These are phyloP conservation scores for Aphrocallistes beatrix DNA, from an alignment of 37 sponge, comb jelly and placozoan genomes.

Conservation along the genomic window DNA sequence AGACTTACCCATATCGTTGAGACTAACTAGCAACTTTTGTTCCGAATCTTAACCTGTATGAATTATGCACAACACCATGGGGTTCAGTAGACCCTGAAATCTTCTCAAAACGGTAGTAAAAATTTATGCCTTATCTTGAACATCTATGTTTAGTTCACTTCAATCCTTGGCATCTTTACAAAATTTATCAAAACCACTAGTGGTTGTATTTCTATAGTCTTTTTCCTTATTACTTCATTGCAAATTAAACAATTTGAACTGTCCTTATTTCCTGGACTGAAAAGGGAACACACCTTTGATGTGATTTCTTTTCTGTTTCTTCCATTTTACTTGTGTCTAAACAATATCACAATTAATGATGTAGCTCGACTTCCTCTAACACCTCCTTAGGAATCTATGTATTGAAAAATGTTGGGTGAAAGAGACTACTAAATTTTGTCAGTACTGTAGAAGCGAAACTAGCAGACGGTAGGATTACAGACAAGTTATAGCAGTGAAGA, in stretches of 20 bases:
- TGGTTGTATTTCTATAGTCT: too few relatives aligned
- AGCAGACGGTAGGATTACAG: too few relatives aligned
- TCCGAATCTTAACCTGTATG: neutral
- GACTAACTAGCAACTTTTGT: neutral
- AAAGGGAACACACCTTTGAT: neutral
- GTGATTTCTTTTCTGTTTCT: too few relatives aligned
- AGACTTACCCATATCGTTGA: neutral
- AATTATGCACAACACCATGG: neutral
- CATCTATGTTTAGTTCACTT: neutral
- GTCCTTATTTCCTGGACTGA: neutral
- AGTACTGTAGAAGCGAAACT: too few relatives aligned
- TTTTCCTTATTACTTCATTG: neutral
- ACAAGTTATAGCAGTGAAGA: too few relatives aligned
- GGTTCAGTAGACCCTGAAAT: neutral
- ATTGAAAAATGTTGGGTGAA: too few relatives aligned
- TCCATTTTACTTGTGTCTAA: too few relatives aligned
- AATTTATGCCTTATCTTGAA: neutral
- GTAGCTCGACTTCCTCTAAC: too few relatives aligned
- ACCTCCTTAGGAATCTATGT: too few relatives aligned
- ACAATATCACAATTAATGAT: too few relatives aligned
- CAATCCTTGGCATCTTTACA: neutral
- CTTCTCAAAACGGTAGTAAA: too few relatives aligned
- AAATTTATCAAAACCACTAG: neutral
- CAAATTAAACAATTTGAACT: neutral
- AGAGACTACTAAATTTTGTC: too few relatives aligned